A percentile compares a stretch with the other conserved stretches of the same genome.
These are phyloP conservation scores for Tachyglossus aculeatus DNA, from an alignment of 2,797 vertebrate genomes.

Conservation along the genomic window DNA sequence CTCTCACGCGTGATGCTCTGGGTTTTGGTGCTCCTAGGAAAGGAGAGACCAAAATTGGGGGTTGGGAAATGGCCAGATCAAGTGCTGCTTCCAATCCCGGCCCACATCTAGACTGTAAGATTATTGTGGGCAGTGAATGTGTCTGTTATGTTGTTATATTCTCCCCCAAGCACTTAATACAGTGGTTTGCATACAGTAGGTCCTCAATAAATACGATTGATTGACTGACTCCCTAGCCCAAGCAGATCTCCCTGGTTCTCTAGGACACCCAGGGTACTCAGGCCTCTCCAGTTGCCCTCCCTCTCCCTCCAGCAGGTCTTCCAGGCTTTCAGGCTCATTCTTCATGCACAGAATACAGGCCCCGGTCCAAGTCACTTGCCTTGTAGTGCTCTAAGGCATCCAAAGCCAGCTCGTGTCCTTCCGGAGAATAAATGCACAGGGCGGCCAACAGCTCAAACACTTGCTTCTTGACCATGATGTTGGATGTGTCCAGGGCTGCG, in stretches of 20 bases:
- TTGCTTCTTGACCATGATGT: conserved; percentile 98
- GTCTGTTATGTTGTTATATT: too few species aligned
- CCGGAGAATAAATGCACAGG: conserved; percentile 90
- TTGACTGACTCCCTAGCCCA: too few species aligned
- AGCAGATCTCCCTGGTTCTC: background rate
- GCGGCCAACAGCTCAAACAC: conserved; percentile 96
- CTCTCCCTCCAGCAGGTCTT: background rate
- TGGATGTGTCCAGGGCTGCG: conserved; percentile 94
- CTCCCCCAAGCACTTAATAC: too few species aligned
- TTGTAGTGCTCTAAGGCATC: conserved; percentile 97
- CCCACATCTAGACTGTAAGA: too few species aligned
- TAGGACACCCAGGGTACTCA: background rate
- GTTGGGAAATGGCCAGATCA: too few species aligned
- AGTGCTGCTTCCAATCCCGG: too few species aligned
- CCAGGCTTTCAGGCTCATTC: background rate
- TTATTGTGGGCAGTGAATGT: too few species aligned
- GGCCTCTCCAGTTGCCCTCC: background rate
- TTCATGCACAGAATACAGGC: background rate
- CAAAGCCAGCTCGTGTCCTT: conserved; percentile 87
- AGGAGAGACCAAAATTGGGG: too few species aligned
- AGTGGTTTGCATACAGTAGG: too few species aligned
- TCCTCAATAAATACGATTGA: too few species aligned
- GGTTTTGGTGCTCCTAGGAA: too few species aligned
- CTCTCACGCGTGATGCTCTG: too few species aligned
- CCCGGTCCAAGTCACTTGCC: conserved; percentile 72